phyloP scores from a whole-genome alignment of 2,113 vertebrate species.

The Phylloscopus trochiloides region DNA sequence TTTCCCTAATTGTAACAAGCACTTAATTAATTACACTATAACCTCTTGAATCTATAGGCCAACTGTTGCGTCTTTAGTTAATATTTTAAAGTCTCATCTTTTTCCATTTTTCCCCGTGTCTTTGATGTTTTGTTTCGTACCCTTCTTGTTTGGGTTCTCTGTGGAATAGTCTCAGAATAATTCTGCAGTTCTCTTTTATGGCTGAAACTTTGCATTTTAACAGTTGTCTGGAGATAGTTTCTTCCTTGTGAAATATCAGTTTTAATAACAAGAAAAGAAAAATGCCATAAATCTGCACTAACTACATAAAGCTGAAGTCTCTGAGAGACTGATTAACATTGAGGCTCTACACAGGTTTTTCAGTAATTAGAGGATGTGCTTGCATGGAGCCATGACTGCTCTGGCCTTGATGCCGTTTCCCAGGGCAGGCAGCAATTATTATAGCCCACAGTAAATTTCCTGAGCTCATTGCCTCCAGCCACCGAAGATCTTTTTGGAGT shows the following conservation, averaged over 20 bases:
- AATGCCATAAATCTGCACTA: conserved; percentile 89
- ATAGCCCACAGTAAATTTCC: conserved; percentile 78
- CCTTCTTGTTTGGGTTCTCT: conserved; percentile 79
- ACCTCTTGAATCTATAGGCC: conserved; percentile 81
- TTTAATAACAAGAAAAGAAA: conserved; percentile 93
- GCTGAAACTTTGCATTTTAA: conserved; percentile 94
- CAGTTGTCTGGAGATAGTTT: conserved; percentile 89
- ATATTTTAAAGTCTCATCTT: conserved; percentile 84
- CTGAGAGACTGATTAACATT: conserved; percentile 98
- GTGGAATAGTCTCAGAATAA: conserved; percentile 84
- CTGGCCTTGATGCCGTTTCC: conserved; percentile 88
- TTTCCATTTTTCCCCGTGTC: conserved; percentile 60
- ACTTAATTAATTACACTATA: conserved; percentile 82
- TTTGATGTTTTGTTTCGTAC: conserved; percentile 93
- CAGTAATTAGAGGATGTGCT: conserved; percentile 88
- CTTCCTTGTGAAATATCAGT: conserved; percentile 90
- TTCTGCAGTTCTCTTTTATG: conserved; percentile 88
- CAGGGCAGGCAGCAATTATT: conserved; percentile 86
- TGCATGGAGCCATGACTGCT: conserved; percentile 76
- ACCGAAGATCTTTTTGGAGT: conserved; percentile 76
- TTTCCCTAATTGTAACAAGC: conserved; percentile 79
- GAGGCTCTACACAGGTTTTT: conserved; percentile 80
- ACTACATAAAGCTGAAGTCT: conserved; percentile 89
- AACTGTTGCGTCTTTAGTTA: conserved; percentile 87
- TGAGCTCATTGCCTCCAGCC: conserved; percentile 72